A percentile compares a stretch with the other conserved stretches of the same genome.
phyloP scores from a whole-genome alignment of 2,888 invertebrate species.

The Cephus runcator region DNA sequence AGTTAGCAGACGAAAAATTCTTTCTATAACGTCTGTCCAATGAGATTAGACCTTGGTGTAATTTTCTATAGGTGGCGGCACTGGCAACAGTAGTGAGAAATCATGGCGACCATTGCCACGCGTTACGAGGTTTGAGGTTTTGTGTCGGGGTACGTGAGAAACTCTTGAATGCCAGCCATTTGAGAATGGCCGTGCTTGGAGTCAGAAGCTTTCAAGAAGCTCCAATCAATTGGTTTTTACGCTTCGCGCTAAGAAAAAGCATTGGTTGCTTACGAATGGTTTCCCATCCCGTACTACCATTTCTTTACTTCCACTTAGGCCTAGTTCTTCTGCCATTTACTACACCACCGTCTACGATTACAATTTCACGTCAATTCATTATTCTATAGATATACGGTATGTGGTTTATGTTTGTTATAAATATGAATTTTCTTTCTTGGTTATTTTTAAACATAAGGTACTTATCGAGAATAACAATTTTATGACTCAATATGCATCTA shows the following conservation, averaged over 20 bases:
- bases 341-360: background rate
- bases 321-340: background rate
- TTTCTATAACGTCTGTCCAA: background rate
- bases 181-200: background rate
- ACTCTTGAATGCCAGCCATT: background rate
- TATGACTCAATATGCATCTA: background rate
- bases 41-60: background rate
- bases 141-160: background rate
- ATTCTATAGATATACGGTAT: background rate
- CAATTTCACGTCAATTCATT: background rate
- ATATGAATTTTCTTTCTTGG: too few species aligned
- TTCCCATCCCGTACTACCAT: constrained; percentile 9
- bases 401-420: background rate
- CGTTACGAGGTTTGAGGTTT: background rate
- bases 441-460: background rate
- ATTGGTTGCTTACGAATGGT: background rate
- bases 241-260: constrained; percentile 1
- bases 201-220: constrained; percentile 1
- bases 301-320: constrained; percentile 26
- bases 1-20: background rate
- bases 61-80: background rate
- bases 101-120: background rate
- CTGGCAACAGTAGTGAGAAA: background rate
- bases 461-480: background rate
- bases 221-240: constrained; percentile 4